Evolutionary conservation across 2,113 vertebrate species (phyloP), one percentile per base, ranked within the genome.

Genomic region (Platichthys flesus): DNA sequence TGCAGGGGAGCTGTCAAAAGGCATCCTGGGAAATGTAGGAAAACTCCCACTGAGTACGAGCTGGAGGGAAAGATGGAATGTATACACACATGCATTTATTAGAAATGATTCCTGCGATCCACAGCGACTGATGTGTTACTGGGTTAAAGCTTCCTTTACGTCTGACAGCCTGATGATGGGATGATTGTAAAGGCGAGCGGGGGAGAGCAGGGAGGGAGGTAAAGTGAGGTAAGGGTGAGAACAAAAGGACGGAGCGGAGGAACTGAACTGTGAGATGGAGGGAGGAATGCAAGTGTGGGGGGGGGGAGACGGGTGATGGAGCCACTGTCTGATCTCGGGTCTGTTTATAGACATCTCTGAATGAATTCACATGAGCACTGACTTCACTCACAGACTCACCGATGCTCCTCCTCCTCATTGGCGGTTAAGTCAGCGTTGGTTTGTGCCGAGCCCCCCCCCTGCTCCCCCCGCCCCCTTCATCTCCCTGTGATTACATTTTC

Each of bases 401-500:
- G 15, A 71, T 75, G 73, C 65, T 74, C 54, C 68, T 69, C 64
- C 40, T 42, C 10, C 1, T 85, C 60, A 55, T 71, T 20, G 75
- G 47, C 31, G n/a, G 74, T 62, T 61, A 68, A 69, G 82, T 57
- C 54, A 0, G 55, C 12, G 14, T 65, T 70, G 64, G 35, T 37
- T 71, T 37, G 49, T 68, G 65, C 55, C 21, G 51, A 23, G 13
- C 66, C 66, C 79, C 8, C 13, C 8, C 56, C 63, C 80, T 52
- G 28, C 21, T 21, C 21, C 54, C 54, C 54, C 54, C 21, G 2
- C 54, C 54, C 54, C 21, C 52, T 59, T 23, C 26, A 6, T 78
- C 77, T 88, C 63, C 54, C 78, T 47, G 84, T 81, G 81, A 91
- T 89, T 82, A 76, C 79, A 88, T 76, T 90, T 90, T 81, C 87